A percentile compares a stretch with the other conserved stretches of the same genome.
These are phyloP conservation scores for Carlito syrichta DNA, from an alignment of 2,113 vertebrate species.

Conservation along the genomic window DNA sequence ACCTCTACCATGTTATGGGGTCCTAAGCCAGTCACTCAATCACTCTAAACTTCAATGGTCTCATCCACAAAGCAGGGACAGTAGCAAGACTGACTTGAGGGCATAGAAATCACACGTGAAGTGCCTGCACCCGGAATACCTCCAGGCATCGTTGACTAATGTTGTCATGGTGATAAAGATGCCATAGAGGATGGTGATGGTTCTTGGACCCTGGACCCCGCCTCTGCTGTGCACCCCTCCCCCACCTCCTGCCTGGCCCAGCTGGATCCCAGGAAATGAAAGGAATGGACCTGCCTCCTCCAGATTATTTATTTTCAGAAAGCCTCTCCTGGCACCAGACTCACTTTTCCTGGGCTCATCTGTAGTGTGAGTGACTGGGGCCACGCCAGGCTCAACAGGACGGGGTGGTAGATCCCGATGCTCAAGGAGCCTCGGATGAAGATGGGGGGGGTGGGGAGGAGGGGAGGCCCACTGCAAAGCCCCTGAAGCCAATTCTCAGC, in stretches of 20 bases:
- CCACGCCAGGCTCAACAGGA: background rate
- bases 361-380: background rate
- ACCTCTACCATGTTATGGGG: background rate
- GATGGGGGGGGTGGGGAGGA: too few species aligned
- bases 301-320: background rate
- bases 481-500: background rate
- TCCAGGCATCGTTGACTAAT: too few species aligned
- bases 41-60: background rate
- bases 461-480: too few species aligned
- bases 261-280: background rate
- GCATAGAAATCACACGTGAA: background rate
- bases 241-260: too few species aligned
- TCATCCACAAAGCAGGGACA: background rate
- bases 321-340: background rate
- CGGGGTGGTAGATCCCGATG: fast-evolving
- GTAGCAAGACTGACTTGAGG: background rate
- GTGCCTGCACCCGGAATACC: background rate
- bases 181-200: background rate
- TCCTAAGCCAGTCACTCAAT: background rate
- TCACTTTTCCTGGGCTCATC: background rate
- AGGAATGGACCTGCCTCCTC: background rate
- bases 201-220: background rate
- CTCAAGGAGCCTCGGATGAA: background rate
- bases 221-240: background rate
- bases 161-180: background rate